Base-by-base conservation (phyloP, 1,140 invertebrate species). In the Apis laboriosa region DNA sequence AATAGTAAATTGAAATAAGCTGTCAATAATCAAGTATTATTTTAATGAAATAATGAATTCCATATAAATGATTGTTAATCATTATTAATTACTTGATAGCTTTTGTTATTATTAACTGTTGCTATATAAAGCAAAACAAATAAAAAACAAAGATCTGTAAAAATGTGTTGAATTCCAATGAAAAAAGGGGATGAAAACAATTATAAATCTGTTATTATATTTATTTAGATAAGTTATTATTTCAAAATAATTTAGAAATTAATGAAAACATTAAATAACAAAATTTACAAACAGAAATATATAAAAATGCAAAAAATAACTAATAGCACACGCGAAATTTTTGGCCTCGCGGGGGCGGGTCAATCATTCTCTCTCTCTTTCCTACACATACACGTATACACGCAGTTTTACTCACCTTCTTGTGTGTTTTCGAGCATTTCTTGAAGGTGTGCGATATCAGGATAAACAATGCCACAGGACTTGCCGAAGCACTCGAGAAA, bases 401-500 rank as follows among this genome's bases (percentile, higher is more conserved):
- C 17, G 66, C 13, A 74, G 56, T 58, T 63, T 61, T 74, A 91
- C 95, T 94, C 94, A 98, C 98, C 97, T 96, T 98, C 97, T 89
- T 97, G 96, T 28, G 96, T 96, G 93, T 98, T 97, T 92, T 98
- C 98, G 77, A 98, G 94, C 96, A 97, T 97, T 92, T 97, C 95
- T 94, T 98, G 97, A 78, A 99, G 95, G 92, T 97, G 96, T 78
- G 95, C 94, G 94, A 98, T 97, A 90, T 96, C 96, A 86, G 97
- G 96, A 91, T 96, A 95, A 72, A 95, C 94, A 85, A 99, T 94
- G 80, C 97, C 97, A 92, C 97, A 97, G 92, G 96, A 94, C 93
- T 96, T 96, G 60, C 97, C 97, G 93, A 98, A 99, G 94, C 97
- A 97, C 93, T 98, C 96, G 74, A 98, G 95, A 95, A 99, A 99